Evolutionary conservation across 2,797 vertebrate species (phyloP).

Genomic region (Natrix natrix): DNA sequence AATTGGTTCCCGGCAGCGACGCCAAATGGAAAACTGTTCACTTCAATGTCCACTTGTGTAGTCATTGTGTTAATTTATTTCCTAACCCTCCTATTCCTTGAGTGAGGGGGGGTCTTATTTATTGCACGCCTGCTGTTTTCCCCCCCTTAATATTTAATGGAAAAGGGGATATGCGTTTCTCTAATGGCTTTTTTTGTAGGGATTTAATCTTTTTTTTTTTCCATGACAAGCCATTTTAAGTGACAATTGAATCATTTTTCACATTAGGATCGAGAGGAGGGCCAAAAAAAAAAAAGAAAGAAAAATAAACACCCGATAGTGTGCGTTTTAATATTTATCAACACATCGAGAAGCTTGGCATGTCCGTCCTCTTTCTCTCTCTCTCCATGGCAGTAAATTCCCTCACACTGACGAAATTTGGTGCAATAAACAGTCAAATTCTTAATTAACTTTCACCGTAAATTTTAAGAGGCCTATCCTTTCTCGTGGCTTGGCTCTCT

Average conservation of each 20-base stretch:
- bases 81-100: conserved; percentile 72
- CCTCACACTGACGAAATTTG: conserved; percentile 52
- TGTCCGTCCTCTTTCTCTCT: conserved; percentile 37
- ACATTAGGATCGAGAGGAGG: neutral
- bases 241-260: conserved; percentile 77
- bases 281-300: conserved; percentile 24
- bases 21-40: conserved; percentile 62
- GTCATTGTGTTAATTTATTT: conserved; percentile 77
- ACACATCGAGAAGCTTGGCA: conserved; percentile 71
- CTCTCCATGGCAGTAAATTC: conserved; percentile 66
- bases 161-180: conserved; percentile 73
- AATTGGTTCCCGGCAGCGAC: conserved; percentile 58
- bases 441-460: conserved; percentile 73
- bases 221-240: conserved; percentile 77
- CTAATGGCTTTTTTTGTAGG: conserved; percentile 74
- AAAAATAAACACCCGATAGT: conserved; percentile 74
- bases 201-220: conserved; percentile 76
- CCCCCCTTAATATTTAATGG: conserved; percentile 68
- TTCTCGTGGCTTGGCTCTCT: conserved; percentile 58
- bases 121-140: conserved; percentile 69
- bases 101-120: conserved; percentile 73
- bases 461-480: conserved; percentile 66
- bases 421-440: conserved; percentile 69
- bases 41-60: conserved; percentile 72
- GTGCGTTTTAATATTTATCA: conserved; percentile 73